phyloP scores from a whole-genome alignment of 2,888 invertebrate genomes.

The Drosophila paucipuncta region DNA sequence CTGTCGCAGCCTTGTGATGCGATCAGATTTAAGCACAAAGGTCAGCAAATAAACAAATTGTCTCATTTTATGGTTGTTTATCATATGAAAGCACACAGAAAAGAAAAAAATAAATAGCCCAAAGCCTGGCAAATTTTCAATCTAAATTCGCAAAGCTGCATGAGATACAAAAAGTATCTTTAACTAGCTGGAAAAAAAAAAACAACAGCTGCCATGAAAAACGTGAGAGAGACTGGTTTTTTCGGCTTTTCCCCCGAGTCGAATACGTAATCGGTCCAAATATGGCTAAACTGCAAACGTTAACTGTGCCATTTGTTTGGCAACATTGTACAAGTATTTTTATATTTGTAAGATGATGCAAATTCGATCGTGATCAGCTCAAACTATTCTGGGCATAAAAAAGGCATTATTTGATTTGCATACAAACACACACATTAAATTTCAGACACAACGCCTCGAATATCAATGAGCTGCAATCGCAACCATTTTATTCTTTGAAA shows the following conservation, averaged over 20 bases:
- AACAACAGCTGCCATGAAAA: constrained; percentile 43
- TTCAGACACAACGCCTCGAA: constrained; percentile 44
- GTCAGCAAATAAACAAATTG: constrained; percentile 82
- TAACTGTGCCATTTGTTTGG: constrained; percentile 47
- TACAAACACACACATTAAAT: constrained; percentile 61
- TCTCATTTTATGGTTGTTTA: constrained; percentile 64
- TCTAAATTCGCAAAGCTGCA: constrained; percentile 31
- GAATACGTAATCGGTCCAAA: constrained; percentile 30
- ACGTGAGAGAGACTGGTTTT: constrained; percentile 43
- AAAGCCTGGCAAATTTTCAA: constrained; percentile 29
- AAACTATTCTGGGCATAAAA: constrained; percentile 56
- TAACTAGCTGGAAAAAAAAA: constrained; percentile 4
- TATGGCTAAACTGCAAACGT: constrained; percentile 48
- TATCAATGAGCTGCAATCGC: constrained; percentile 55
- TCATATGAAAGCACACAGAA: constrained; percentile 20
- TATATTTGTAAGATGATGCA: constrained; percentile 39
- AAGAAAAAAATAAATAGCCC: constrained; percentile 8
- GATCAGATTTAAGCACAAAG: constrained; percentile 83
- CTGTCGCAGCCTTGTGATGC: constrained; percentile 81
- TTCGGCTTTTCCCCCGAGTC: constrained; percentile 21
- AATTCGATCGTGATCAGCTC: constrained; percentile 59
- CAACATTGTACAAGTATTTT: constrained; percentile 1
- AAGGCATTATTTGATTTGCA: constrained; percentile 61
- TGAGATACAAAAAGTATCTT: constrained; percentile 27
- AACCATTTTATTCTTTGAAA: constrained; percentile 25